Base-by-base conservation (phyloP, 2,113 vertebrate species). In the Mystacornis crossleyi region DNA sequence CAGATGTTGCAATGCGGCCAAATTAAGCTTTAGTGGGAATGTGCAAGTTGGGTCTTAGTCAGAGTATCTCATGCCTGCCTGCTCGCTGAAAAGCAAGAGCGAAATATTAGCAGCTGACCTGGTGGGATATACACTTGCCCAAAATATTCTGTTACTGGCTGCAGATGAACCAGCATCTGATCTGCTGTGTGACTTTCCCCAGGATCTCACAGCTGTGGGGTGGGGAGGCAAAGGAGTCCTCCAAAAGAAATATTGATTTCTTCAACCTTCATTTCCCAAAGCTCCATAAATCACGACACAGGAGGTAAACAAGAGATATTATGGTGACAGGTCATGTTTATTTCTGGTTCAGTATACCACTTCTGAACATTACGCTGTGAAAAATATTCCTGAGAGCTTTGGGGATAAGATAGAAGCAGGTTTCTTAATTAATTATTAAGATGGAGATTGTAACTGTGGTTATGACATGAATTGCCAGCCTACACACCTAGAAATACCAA, bases 1-100 rank as follows among this genome's bases (percentile, higher is more conserved):
- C 96, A 97, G 97, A 97, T 96, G 97, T 96, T 97, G 94, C 86
- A 93, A 96, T 86, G 84, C 16, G 55, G 96, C 77, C 96, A 97
- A 97, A 97, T 98, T 94, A 97, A 96, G 97, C 94, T 96, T 97
- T 67, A 96, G 66, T 87, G 94, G 89, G 94, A 97, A 97, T 93
- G 89, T 93, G 84, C 95, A 96, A 94, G 93, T 88, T 94, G 85
- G 86, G 92, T 84, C 84, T 89, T 93, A 92, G 95, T 97, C 95
- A 95, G 89, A 97, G 79, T 95, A 97, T 94, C 87, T 95, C 82
- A 97, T 96, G 93, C 93, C 82, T 96, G 91, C 78, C 77, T 94
- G 93, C 75, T 93, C 8, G 8, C 74, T 95, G 93, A 91, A 96
- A 96, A 97, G 91, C 86, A 97, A 97, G 94, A 97, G 71, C 25